Evolutionary conservation across 1,140 invertebrate genomes (phyloP).

Genomic region (Pseudomyrmex concolor): DNA sequence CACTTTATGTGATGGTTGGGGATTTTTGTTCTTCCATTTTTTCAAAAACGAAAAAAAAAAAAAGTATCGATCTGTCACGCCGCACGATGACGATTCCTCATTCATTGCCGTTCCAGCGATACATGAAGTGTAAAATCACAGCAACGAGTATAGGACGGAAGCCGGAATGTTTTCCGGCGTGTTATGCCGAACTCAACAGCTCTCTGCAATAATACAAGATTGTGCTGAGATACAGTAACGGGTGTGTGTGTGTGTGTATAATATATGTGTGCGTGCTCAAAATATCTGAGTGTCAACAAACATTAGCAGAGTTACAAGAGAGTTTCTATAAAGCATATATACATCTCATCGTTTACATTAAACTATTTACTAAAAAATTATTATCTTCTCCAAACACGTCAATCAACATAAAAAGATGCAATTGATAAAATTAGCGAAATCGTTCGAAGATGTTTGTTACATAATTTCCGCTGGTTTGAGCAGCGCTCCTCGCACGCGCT

Average conservation of each 20-base stretch:
- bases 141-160: slow-evolving; percentile 81
- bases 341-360: too few relatives aligned
- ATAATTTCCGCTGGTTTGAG: neutral
- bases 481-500: neutral
- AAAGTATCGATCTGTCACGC: neutral
- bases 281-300: slow-evolving; percentile 3
- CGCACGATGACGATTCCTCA: neutral
- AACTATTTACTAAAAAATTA: too few relatives aligned
- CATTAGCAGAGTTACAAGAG: too few relatives aligned
- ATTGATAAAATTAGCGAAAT: slow-evolving; percentile 14
- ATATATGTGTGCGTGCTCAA: neutral
- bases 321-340: too few relatives aligned
- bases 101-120: slow-evolving; percentile 40
- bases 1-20: neutral
- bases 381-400: too few relatives aligned
- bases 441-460: neutral
- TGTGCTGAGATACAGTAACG: slow-evolving; percentile 7
- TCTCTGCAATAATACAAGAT: slow-evolving; percentile 78
- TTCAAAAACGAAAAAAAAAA: too few relatives aligned
- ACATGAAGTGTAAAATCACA: slow-evolving; percentile 77
- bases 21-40: slow-evolving; percentile 14
- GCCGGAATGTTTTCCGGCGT: slow-evolving; percentile 60
- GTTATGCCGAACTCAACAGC: slow-evolving; percentile 84
- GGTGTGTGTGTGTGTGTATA: neutral
- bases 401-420: neutral